Base-by-base conservation (phyloP, 2,888 invertebrate species). In the Agrilus cyanescens region DNA sequence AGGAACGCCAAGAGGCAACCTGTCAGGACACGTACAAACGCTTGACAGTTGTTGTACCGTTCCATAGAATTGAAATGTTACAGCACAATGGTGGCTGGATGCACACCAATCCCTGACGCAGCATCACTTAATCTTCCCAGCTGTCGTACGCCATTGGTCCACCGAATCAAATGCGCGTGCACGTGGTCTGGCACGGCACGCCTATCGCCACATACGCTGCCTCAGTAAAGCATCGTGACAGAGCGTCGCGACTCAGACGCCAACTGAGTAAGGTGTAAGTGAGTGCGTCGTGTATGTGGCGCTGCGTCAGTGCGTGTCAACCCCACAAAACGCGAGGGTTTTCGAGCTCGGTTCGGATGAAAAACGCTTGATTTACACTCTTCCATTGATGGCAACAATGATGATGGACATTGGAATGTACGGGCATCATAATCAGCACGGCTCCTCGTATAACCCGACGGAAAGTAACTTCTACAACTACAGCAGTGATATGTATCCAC, bases 391-490 rank as follows among this genome's bases (percentile, higher is more conserved):
- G 57, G 63, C 56, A 58, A 82, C 81, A 81, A 82, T 82, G 80
- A 82, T 78, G 76, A 83, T 83, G 83, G 82, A 83, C 75, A 74
- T 83, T 74, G 80, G 82, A 62, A 82, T 82, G 81, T 82, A 82
- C 73, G 78, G 79, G 62, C 74, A 62, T 57, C 60, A 59, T 49
- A 60, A 57, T 54, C 63, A 76, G 65, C 74, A 72, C 51, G 56
- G 56, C 50, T 56, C 61, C 46, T 51, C 63, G 43, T 65, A 63
- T 51, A 61, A 63, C 56, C 54, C 60, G 43, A 48, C 60, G 41
- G 65, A 64, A 45, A 46, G 61, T 31, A 60, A 61, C 51, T 63
- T 62, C 49, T 61, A 60, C 43, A 55, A 56, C 43, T 58, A 59
- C 43, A 43, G 50, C 13, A 44, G 51, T 12, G 52, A 49, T 16